Evolutionary conservation across 2,113 vertebrate species (phyloP).

Genomic region (Pedionomus torquatus): DNA sequence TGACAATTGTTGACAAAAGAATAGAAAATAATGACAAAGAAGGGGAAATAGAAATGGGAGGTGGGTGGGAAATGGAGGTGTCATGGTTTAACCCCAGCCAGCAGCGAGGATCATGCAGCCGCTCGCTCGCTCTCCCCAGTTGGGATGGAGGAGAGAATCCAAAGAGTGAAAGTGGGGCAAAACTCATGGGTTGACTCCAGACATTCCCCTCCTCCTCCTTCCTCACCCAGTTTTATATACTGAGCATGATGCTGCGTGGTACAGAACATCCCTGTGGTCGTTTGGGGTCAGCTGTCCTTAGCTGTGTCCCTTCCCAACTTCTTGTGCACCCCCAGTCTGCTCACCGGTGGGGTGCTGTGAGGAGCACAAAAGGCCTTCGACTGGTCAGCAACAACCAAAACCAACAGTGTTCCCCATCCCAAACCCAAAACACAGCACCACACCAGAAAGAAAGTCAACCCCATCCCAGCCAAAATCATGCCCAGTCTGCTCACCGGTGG

Average conservation of each 20-base stretch:
- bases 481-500: neutral
- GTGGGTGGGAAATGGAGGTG: neutral
- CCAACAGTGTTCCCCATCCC: neutral
- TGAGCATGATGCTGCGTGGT: neutral
- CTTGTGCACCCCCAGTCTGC: neutral
- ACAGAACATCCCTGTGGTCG: neutral
- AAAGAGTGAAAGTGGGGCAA: neutral
- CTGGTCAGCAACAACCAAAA: neutral
- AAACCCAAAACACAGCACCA: neutral
- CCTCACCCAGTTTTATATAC: neutral
- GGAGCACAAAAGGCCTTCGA: neutral
- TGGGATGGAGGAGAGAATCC: neutral
- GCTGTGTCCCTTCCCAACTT: neutral
- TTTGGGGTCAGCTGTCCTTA: neutral
- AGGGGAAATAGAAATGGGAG: neutral
- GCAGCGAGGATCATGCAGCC: neutral
- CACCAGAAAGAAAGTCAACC: neutral
- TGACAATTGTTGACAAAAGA: neutral
- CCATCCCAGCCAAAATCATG: too few species aligned
- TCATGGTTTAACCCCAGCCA: neutral
- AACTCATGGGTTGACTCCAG: neutral
- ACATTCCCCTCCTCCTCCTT: neutral
- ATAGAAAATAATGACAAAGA: neutral
- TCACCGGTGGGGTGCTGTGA: neutral
- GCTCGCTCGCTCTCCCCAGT: neutral